Base-by-base conservation (phyloP, 1,140 invertebrate genomes). In the Ylistrum balloti region DNA sequence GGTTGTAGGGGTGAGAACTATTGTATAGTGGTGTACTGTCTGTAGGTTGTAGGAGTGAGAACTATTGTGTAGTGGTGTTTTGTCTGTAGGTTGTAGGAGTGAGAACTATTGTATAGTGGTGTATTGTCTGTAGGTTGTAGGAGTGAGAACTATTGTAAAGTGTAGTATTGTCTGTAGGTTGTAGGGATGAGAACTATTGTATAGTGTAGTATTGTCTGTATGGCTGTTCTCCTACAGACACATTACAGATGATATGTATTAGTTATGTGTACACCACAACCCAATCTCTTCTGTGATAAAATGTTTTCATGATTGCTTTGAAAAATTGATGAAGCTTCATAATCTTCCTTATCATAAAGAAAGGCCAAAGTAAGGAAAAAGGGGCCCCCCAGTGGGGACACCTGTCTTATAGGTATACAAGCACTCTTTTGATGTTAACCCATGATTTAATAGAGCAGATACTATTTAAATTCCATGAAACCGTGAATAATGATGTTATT, bases 221-320 rank as follows among this genome's bases (percentile, higher is more conserved):
- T 13, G 13, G 56, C 56, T 28, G 56, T 28, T 28, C 56, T 74
- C 56, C 56, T 28, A 74, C 22, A 38, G 35, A 38, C 5, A 38
- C 35, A 38, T 7, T 11, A 74, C 56, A 45, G 41, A 38, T 17
- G 9, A n/a, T n/a, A n/a, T 3, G 22, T 74, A n/a, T n/a, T 74
- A 74, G 56, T n/a, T 74, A n/a, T n/a, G 28, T 74, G 28, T 74
- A 74, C 56, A 3, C 1, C 56, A n/a, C n/a, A 45, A 15, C 41
- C 20, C 56, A 74, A 74, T 74, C 56, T 74, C 56, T 17, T 5
- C 56, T 17, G 5, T 28, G 56, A 74, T 74, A 74, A 74, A 74
- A 74, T 74, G 56, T 74, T 74, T 74, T 74, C 56, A 74, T 74
- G 56, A 74, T 74, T 28, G 56, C 56, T 74, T 74, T 74, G 56